These are phyloP conservation scores for Hydrochoerus hydrochaeris DNA, from an alignment of 2,113 vertebrate genomes.

Conservation along the genomic window DNA sequence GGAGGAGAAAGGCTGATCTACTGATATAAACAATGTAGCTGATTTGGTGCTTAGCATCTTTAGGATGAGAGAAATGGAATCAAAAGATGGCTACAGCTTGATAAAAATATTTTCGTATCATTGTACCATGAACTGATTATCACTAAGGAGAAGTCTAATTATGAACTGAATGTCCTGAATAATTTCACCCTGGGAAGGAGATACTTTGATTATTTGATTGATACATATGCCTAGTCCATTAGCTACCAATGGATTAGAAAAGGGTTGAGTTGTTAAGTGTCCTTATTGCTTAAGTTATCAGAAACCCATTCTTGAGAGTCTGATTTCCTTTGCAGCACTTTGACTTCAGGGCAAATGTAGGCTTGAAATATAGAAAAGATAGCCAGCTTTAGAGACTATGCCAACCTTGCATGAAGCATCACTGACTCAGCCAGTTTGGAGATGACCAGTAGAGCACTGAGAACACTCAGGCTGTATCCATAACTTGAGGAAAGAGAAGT, in stretches of 20 bases:
- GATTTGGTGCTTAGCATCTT: neutral
- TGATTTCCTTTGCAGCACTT: neutral
- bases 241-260: neutral
- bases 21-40: neutral
- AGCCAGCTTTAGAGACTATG: neutral
- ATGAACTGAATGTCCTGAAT: neutral
- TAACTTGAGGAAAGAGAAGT: neutral
- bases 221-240: neutral
- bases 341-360: neutral
- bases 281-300: neutral
- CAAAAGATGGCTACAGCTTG: neutral
- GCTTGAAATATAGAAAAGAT: neutral
- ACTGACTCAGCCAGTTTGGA: neutral
- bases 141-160: neutral
- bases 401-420: neutral
- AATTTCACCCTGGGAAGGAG: neutral
- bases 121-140: neutral
- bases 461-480: neutral
- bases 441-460: neutral
- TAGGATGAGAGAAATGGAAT: neutral
- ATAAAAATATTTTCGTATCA: neutral
- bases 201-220: neutral
- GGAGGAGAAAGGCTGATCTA: neutral
- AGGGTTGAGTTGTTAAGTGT: neutral
- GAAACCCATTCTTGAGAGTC: neutral